Percentiles rank a stretch among this genome's conserved stretches.
Conservation (phyloP, 2,113 vertebrate species). For the Gymnogyps californianus region DNA sequence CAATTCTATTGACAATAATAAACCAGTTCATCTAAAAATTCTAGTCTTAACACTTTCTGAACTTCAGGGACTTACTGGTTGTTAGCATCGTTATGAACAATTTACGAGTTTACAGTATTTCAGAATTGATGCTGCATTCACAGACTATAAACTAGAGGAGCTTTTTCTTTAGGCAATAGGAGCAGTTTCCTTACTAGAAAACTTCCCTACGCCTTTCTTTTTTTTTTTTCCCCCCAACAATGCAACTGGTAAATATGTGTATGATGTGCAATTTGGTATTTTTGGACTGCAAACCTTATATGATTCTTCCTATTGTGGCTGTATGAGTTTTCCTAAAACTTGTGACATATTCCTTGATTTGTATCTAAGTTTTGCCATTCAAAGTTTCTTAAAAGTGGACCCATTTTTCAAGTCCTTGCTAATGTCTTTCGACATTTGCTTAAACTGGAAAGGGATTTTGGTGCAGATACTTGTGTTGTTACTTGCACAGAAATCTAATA, state of each 20-base stretch:
- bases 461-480: background rate
- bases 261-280: background rate
- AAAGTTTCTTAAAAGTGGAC: background rate
- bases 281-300: background rate
- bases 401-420: background rate
- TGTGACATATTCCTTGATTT: background rate
- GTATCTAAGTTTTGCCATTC: background rate
- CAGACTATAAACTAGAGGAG: background rate
- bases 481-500: background rate
- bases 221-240: background rate
- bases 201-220: background rate
- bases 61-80: background rate
- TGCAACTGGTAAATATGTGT: background rate
- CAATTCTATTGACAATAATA: background rate
- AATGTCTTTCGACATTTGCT: background rate
- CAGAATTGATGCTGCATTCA: background rate
- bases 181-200: background rate
- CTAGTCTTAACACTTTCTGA: background rate
- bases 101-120: background rate
- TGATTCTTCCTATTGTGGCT: background rate
- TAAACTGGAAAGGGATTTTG: background rate
- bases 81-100: background rate
- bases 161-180: background rate
- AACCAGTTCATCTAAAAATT: background rate
- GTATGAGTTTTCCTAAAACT: background rate